Evolutionary conservation across 2,113 vertebrate genomes (phyloP).

Genomic region (Damaliscus lunatus): DNA sequence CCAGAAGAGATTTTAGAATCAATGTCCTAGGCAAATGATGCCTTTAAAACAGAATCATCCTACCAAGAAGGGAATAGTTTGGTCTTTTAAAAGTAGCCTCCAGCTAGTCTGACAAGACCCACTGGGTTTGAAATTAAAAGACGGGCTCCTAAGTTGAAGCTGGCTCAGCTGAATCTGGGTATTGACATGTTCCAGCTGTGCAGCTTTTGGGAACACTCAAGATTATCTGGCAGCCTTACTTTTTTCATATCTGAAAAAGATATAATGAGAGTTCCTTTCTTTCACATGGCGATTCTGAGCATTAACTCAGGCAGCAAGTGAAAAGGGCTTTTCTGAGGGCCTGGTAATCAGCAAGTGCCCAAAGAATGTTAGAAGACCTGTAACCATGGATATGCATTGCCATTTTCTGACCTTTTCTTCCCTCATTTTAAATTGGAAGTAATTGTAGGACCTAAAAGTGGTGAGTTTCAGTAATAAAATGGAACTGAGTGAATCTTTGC

Average conservation of each 20-base stretch:
- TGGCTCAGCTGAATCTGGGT: constrained; percentile 15
- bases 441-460: background rate
- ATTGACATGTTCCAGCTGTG: constrained; percentile 56
- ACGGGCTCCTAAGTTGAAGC: background rate
- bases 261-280: background rate
- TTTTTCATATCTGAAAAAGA: background rate
- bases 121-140: constrained; percentile 1
- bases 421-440: background rate
- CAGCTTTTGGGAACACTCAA: constrained; percentile 29
- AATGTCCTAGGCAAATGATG: constrained; percentile 2
- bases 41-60: constrained; percentile 35
- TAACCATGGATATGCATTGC: background rate
- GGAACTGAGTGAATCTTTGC: background rate
- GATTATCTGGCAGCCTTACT: background rate
- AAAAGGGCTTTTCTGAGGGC: background rate
- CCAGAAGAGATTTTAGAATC: constrained; percentile 43
- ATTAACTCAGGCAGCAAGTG: background rate
- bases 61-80: constrained; percentile 20
- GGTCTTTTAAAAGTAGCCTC: constrained; percentile 35
- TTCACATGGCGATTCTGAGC: background rate
- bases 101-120: constrained; percentile 32
- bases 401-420: background rate
- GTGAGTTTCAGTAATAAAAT: background rate
- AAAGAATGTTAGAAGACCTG: background rate
- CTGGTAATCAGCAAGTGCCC: background rate